These are phyloP conservation scores for Leuciscus idus DNA, from an alignment of 2,113 vertebrate genomes.

Conservation along the genomic window DNA sequence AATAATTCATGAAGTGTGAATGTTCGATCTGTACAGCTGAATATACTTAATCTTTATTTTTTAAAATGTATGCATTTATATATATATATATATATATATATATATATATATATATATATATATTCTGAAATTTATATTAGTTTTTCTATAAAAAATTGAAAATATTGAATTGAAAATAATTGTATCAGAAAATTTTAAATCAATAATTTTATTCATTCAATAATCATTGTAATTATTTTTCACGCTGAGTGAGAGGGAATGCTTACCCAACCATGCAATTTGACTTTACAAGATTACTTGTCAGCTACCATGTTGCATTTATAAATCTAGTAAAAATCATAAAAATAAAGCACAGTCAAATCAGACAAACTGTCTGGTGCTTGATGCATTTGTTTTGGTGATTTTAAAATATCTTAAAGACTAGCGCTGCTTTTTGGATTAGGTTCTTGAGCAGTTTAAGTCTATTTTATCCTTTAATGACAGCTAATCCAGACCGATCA, in stretches of 20 bases:
- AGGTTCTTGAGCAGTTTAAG: constrained; percentile 14
- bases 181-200: no score
- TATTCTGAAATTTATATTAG: no score
- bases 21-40: neutral
- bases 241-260: neutral
- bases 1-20: constrained; percentile 46
- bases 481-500: constrained; percentile 21
- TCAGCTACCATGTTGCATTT: neutral
- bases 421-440: neutral
- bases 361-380: neutral
- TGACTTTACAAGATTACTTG: neutral
- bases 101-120: no score
- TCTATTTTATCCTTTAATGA: constrained; percentile 28
- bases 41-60: neutral
- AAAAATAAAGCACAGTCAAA: neutral
- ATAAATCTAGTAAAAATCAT: neutral
- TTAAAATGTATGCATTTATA: neutral
- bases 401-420: neutral
- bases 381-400: neutral
- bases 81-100: neutral
- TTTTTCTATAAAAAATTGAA: no score
- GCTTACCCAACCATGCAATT: neutral
- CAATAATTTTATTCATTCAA: neutral
- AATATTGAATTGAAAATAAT: no score
- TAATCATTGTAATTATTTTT: neutral